phyloP scores from a whole-genome alignment of 2,888 invertebrate species.

The Thymelicus acteon region DNA sequence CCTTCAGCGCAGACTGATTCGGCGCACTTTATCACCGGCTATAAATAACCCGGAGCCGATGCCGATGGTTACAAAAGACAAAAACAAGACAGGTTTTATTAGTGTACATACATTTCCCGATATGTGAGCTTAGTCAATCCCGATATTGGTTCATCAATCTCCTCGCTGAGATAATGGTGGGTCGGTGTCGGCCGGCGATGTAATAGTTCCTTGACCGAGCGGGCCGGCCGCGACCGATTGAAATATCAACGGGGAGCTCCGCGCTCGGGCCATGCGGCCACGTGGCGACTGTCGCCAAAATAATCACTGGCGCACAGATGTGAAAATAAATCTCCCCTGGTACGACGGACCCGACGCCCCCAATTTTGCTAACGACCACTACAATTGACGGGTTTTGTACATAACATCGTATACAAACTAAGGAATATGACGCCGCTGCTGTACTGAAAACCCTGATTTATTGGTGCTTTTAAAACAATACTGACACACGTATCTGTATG shows the following conservation, averaged over 20 bases:
- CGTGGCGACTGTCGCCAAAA: slow-evolving; percentile 43
- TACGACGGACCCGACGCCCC: slow-evolving; percentile 23
- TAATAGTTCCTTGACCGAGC: slow-evolving; percentile 71
- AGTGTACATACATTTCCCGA: slow-evolving; percentile 53
- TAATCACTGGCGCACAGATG: slow-evolving; percentile 40
- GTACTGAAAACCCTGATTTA: no score
- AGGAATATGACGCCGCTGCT: background rate
- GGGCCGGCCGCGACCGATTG: slow-evolving; percentile 55
- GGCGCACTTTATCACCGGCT: slow-evolving; percentile 48
- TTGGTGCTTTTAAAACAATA: no score
- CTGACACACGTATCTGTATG: no score
- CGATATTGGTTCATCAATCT: slow-evolving; percentile 77
- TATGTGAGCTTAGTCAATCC: slow-evolving; percentile 52
- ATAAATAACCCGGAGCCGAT: slow-evolving; percentile 48
- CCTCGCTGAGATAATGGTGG: slow-evolving; percentile 69
- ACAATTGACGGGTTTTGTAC: slow-evolving; percentile 27
- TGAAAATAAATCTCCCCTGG: slow-evolving; percentile 35
- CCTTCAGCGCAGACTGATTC: slow-evolving; percentile 36
- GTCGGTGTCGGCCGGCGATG: slow-evolving; percentile 54
- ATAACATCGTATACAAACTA: slow-evolving; percentile 2
- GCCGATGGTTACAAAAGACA: slow-evolving; percentile 41
- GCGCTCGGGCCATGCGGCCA: slow-evolving; percentile 44
- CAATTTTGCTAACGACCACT: slow-evolving; percentile 31
- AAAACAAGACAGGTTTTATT: slow-evolving; percentile 47
- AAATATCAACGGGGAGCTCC: slow-evolving; percentile 59